phyloP scores from a whole-genome alignment of 2,888 invertebrate genomes.

The Macrosoma leucophasiata region DNA sequence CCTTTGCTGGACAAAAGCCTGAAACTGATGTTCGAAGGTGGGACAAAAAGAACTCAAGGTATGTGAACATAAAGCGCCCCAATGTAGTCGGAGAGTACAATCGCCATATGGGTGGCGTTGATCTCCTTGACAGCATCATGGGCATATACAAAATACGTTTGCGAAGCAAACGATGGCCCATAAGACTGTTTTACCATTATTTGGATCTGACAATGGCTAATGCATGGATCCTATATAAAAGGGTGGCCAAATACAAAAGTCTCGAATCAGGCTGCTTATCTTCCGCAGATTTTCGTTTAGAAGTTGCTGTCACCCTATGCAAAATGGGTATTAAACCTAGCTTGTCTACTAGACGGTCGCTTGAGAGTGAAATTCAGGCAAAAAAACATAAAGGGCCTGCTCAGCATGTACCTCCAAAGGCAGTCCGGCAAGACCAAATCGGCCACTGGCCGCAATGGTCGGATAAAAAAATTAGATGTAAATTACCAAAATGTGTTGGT shows the following conservation, averaged over 20 bases:
- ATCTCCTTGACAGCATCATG: no score
- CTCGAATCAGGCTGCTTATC: not conserved
- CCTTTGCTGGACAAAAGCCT: constrained; percentile 22
- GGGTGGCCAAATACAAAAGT: constrained; percentile 13
- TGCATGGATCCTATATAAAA: constrained; percentile 27
- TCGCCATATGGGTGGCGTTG: no score
- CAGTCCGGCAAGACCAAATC: constrained; percentile 26
- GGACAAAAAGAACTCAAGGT: constrained; percentile 21
- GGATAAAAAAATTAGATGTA: constrained; percentile 24
- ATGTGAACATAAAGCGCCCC: no score
- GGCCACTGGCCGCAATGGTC: constrained; percentile 28
- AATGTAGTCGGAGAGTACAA: no score
- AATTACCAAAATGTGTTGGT: constrained; percentile 21
- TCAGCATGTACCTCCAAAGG: constrained; percentile 25
- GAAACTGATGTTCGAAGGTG: constrained; percentile 12
- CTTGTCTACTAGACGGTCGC: constrained; percentile 8
- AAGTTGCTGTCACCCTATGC: constrained; percentile 17
- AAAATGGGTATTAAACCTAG: constrained; percentile 21
- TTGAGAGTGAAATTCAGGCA: constrained; percentile 21
- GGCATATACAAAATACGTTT: no score
- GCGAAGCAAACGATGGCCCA: no score
- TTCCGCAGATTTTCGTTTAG: constrained; percentile 20
- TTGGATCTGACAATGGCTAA: constrained; percentile 18
- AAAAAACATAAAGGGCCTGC: constrained; percentile 27
- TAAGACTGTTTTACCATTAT: constrained; percentile 33